Base-by-base conservation (phyloP, 1,140 invertebrate species). In the Luehdorfia chinensis region DNA sequence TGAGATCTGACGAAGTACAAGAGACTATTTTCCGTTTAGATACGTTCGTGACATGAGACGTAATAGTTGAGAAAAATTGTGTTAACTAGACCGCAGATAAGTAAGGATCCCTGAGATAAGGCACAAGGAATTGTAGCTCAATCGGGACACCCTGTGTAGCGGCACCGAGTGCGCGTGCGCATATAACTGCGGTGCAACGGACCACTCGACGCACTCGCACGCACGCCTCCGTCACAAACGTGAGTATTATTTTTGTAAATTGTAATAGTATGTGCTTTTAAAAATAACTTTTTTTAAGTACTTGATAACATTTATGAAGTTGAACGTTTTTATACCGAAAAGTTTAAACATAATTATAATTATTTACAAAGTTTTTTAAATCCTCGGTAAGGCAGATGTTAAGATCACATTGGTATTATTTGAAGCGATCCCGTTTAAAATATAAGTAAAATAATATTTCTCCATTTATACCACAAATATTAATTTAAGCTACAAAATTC, bases 121-220 rank as follows among this genome's bases (percentile, higher is more conserved):
- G 15, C 14, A 16, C 4, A 7, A 28, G 39, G 39, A 43, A 30
- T 8, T 15, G 9, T 23, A 18, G 12, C 11, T 27, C 19, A 52
- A 39, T 58, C 27, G 34, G 48, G 59, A 50, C 75, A 83, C 67
- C 72, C 73, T 80, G 55, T 73, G 55, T 37, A 52, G 13, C 33
- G 56, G 9, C 19, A n/a, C n/a, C 31, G 45, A 37, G 27, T 69
- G 62, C 70, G 67, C 69, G 27, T 4, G 71, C 72, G 67, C 76
- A 83, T 83, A 83, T 52, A 80, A 78, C 65, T 32, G 52, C 49
- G 50, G 14, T 57, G 64, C 70, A 63, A 46, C 47, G 34, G 13
- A 14, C 18, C 27, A 8, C 31, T 28, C 33, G 41, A 41, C 68
- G 57, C 78, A 83, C 69, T 69, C 74, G 54, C 59, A 69, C 66